Conservation (phyloP, 2,888 invertebrate genomes). For the Drosophila putrida region DNA sequence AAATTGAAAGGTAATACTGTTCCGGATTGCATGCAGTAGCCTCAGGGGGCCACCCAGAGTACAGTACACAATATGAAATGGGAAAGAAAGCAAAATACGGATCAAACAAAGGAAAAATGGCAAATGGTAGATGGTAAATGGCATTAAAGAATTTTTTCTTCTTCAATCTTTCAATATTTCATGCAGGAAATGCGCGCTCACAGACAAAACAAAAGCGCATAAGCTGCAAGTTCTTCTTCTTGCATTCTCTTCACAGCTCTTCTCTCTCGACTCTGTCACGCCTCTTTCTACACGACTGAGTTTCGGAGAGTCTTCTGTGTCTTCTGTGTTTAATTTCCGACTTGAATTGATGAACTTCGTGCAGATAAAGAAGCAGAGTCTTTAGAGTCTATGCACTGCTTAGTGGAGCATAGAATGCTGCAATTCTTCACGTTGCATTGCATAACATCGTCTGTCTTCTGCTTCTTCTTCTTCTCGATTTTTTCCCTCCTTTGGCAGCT, state of each 20-base stretch:
- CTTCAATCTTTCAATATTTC: constrained; percentile 40
- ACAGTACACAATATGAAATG: constrained; percentile 14
- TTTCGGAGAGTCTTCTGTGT: constrained; percentile 48
- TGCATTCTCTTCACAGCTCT: background rate
- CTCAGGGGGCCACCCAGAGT: constrained; percentile 42
- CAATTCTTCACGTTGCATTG: constrained; percentile 66
- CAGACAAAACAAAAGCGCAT: constrained; percentile 41
- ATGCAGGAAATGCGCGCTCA: constrained; percentile 65
- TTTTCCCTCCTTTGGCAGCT: constrained; percentile 11
- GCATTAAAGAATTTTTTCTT: constrained; percentile 44
- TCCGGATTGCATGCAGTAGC: constrained; percentile 47
- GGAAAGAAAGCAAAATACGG: constrained; percentile 38
- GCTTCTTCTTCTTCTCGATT: constrained; percentile 1
- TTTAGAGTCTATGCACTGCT: constrained; percentile 23
- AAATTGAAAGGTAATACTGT: constrained; percentile 74
- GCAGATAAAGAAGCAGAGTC: constrained; percentile 60
- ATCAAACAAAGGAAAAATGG: constrained; percentile 43
- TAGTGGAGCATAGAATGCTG: constrained; percentile 71
- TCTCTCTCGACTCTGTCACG: constrained; percentile 40
- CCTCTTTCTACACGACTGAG: constrained; percentile 77
- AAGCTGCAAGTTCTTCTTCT: constrained; percentile 1
- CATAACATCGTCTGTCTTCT: constrained; percentile 50
- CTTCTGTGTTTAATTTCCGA: constrained; percentile 69
- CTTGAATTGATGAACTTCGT: constrained; percentile 80
- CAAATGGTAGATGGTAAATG: constrained; percentile 46